Base-by-base conservation (phyloP, 2,888 invertebrate species). In the Alloplasta piceator region DNA sequence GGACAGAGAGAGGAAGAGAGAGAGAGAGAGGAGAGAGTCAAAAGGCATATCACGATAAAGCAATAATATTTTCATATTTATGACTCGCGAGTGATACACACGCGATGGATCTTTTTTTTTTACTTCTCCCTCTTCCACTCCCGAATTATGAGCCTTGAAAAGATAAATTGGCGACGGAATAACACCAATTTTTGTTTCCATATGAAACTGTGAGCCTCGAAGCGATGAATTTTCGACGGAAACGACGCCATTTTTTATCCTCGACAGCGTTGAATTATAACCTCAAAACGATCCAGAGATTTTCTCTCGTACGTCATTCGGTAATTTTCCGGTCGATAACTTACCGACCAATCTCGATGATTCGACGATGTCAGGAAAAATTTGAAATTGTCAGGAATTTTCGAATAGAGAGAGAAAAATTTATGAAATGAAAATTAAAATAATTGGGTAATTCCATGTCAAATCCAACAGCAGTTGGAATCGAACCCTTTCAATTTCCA, bases 21-120 rank as follows among this genome's bases (percentile, higher is more conserved):
- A 73, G 63, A n/a, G 56, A n/a, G 64, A 16, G 16, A 16, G 16
- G 4, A 0, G 16, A 16, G 1, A 41, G 50, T 63, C 58, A n/a
- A 73, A 38, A n/a, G 58, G 63, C 61, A 61, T 66, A 52, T 36
- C 43, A 56, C 80, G 80, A 83, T 83, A 80, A 83, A 83, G 82
- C 77, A 83, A 83, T 83, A 83, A 83, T 80, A 80, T 80, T 83
- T 75, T 61, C 75, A 80, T 78, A 83, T 83, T 77, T 74, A 67
- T 72, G 64, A 58, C 66, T 61, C 52, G 68, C 68, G 9, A 77
- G 50, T 46, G 63, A 50, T 56, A 71, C 66, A 50, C 55, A 41
- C 66, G 50, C 56, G 56, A 56, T 7, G 7, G 56, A 56, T 9
- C 5, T 26, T 26, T n/a, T n/a, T 6, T 26, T 14, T 64, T 6